These are phyloP conservation scores for Cheilosia grossa DNA, from an alignment of 2,888 invertebrate genomes.

Conservation along the genomic window DNA sequence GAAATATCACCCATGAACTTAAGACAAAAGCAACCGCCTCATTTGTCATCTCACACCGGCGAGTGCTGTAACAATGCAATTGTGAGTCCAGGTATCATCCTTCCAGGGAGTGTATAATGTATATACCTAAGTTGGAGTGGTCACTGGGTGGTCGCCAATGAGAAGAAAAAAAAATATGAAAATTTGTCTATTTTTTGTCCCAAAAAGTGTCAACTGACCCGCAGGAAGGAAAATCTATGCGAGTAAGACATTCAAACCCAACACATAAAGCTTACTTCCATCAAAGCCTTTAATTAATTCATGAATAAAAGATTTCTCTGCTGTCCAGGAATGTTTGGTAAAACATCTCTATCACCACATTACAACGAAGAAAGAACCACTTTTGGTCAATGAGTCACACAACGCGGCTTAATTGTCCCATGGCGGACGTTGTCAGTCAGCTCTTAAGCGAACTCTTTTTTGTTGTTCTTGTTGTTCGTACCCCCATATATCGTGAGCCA, in stretches of 20 bases:
- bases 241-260: background rate
- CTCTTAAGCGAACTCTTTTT: background rate
- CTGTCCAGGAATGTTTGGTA: conserved; percentile 18
- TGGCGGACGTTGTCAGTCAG: background rate
- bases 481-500: conserved; percentile 23
- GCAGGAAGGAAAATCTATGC: background rate
- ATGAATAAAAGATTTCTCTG: conserved; percentile 46
- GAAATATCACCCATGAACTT: too few species aligned
- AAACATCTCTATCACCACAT: conserved; percentile 45
- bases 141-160: too few species aligned
- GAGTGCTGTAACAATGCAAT: too few species aligned
- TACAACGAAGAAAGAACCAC: conserved; percentile 21
- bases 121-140: too few species aligned
- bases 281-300: conserved; percentile 45
- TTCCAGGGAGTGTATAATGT: too few species aligned
- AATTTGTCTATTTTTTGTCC: too few species aligned
- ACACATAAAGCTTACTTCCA: background rate
- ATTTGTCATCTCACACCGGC: too few species aligned
- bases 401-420: conserved; percentile 27
- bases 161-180: too few species aligned
- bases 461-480: background rate
- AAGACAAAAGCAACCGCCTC: too few species aligned
- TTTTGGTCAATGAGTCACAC: conserved; percentile 56
- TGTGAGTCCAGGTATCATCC: too few species aligned
- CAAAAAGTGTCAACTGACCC: conserved; percentile 3